Evolutionary conservation across 1,140 invertebrate genomes (phyloP), one percentile per base, ranked within the genome.

Genomic region (Carposina sasakii): DNA sequence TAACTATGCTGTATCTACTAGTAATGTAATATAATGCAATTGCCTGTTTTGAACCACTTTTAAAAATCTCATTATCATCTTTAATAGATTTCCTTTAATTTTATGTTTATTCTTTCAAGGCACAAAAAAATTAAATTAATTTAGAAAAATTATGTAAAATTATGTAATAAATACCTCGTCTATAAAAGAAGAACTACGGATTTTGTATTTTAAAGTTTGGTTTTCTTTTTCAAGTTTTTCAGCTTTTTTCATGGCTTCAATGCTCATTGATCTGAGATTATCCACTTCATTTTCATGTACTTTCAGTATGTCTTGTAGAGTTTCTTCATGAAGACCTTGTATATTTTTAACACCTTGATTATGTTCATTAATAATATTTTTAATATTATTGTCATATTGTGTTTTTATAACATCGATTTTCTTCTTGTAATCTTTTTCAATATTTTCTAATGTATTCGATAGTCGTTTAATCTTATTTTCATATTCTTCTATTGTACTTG

Each of bases 241-340:
- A 17, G 68, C 68, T 60, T 71, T 81, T 13, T 67, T 61, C 60
- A 78, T 69, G 15, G 76, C 77, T 57, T 83, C 79, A 31, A 81
- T 78, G 42, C 76, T 83, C 68, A 81, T 72, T 9, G 66, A 52
- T 57, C 76, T 71, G 44, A 83, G 60, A 44, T 69, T 83, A 57
- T 83, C 79, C 24, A 81, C 65, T 74, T 83, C 79, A 57, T 73
- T 81, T 55, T 81, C 79, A 54, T 76, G 79, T 15, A 65, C 63
- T 45, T 73, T 78, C 43, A 77, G 58, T 45, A 81, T 63, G 24
- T 83, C 77, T 17, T 72, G 62, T 17, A 83, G 33, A 1, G 70
- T 73, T 51, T 81, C 75, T 60, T 84, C 79, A 8, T 83, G 76
- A 21, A 83, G 60, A 46, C 59, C 69, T 55, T 84, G 77, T 47